A percentile compares a stretch with the other conserved stretches of the same genome.
Conservation (phyloP, 2,113 vertebrate species). For the Cyanistes caeruleus region DNA sequence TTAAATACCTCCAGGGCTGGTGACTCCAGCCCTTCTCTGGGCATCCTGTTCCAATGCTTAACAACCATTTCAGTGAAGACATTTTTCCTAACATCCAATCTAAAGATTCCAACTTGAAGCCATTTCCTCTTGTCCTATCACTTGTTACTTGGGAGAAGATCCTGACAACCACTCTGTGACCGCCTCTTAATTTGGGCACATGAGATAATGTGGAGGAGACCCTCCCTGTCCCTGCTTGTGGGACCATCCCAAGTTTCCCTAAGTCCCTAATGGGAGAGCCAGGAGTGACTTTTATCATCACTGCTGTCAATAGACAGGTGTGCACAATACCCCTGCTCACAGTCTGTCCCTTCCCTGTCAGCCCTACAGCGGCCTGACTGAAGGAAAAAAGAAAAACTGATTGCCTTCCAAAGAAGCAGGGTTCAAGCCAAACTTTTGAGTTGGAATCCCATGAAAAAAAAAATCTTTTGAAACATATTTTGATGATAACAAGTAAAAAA, state of each 20-base stretch:
- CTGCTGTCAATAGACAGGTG: rapidly evolving
- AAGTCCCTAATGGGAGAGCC: not conserved
- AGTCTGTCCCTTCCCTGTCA: not conserved
- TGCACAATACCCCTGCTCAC: not conserved
- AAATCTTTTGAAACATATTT: not conserved
- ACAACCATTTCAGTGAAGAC: not conserved
- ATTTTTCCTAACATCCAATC: not conserved
- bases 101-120: not conserved
- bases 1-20: not conserved
- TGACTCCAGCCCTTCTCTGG: not conserved
- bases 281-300: not conserved
- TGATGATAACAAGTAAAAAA: not conserved
- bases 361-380: not conserved
- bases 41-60: not conserved
- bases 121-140: not conserved
- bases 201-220: not conserved
- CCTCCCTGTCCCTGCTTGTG: not conserved
- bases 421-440: not conserved
- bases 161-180: not conserved
- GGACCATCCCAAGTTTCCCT: not conserved
- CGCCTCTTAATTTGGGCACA: not conserved
- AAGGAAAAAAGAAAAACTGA: not conserved
- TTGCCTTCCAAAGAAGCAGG: not conserved
- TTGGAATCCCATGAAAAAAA: not conserved
- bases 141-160: not conserved